Evolutionary conservation across 2,888 invertebrate species (phyloP).

Genomic region (Alcis repandata): DNA sequence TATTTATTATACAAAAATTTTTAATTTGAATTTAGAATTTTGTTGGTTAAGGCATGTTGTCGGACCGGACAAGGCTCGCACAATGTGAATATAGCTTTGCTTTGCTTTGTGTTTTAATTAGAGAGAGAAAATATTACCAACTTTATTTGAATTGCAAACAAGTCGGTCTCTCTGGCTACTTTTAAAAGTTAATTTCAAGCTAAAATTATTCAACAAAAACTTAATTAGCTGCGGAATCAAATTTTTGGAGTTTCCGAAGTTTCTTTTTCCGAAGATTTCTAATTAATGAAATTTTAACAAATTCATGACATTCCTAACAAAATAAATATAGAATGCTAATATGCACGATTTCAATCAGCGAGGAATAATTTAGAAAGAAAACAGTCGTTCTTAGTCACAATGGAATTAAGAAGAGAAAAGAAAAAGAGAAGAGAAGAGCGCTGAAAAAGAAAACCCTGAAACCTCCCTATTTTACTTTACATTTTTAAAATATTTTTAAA

Average conservation of each 20-base stretch:
- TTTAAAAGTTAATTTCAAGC: neutral
- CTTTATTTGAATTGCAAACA: neutral
- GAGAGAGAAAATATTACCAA: neutral
- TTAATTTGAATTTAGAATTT: too few relatives aligned
- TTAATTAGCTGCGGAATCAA: neutral
- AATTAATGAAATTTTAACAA: neutral
- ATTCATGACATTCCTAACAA: conserved; percentile 9
- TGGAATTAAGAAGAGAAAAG: neutral
- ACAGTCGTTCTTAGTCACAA: neutral
- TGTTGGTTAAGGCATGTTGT: too few relatives aligned
- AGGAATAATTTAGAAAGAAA: conserved; percentile 11
- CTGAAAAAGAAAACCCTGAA: neutral
- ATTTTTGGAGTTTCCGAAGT: neutral
- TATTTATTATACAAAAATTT: too few relatives aligned
- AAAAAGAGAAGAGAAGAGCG: too few relatives aligned
- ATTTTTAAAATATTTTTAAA: too few relatives aligned
- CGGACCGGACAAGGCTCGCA: too few relatives aligned
- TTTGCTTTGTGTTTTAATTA: too few relatives aligned
- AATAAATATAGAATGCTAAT: conserved; percentile 10
- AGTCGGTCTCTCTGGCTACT: neutral
- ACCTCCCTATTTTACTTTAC: too few relatives aligned
- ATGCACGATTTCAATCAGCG: neutral
- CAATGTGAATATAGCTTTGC: too few relatives aligned
- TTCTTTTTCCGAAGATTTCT: conserved; percentile 1
- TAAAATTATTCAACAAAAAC: neutral